Percentiles rank a stretch among this genome's conserved stretches.
Evolutionary conservation across 1,140 invertebrate genomes (phyloP).

Genomic region (Cyclargus thomasi): DNA sequence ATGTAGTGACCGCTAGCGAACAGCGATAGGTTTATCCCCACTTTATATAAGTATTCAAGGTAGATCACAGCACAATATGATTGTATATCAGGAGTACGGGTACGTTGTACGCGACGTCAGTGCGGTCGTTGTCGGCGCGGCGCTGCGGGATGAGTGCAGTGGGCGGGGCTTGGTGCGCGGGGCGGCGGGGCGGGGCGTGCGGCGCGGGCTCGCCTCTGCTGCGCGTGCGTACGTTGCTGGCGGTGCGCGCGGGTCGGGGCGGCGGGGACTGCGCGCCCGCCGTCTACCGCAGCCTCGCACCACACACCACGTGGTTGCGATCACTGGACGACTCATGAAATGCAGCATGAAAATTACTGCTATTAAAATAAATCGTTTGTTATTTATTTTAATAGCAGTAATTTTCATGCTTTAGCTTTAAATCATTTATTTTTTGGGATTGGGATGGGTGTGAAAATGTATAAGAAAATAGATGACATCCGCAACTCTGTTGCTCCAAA

Average conservation of each 20-base stretch:
- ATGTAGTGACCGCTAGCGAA: too few species aligned
- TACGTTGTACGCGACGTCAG: not conserved
- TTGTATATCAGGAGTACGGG: not conserved
- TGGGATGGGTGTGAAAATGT: too few species aligned
- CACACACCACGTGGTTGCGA: conserved; percentile 37
- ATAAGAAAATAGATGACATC: too few species aligned
- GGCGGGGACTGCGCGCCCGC: conserved; percentile 42
- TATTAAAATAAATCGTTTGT: not conserved
- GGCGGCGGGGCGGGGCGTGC: conserved; percentile 32
- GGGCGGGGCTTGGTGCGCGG: conserved; percentile 31
- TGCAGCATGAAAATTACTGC: not conserved
- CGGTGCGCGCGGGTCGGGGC: conserved; percentile 39
- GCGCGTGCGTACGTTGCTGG: conserved; percentile 30
- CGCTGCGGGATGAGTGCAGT: not conserved
- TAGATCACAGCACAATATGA: not conserved
- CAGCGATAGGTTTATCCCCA: too few species aligned
- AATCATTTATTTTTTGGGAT: not conserved
- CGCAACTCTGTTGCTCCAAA: too few species aligned
- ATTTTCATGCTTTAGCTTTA: not conserved
- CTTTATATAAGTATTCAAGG: too few species aligned
- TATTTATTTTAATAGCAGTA: not conserved
- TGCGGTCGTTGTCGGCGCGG: not conserved
- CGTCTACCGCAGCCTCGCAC: conserved; percentile 38
- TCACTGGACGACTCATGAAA: not conserved
- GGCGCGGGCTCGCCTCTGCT: conserved; percentile 45